Conservation (phyloP, 2,888 invertebrate species). For the Phalangium opilio region DNA sequence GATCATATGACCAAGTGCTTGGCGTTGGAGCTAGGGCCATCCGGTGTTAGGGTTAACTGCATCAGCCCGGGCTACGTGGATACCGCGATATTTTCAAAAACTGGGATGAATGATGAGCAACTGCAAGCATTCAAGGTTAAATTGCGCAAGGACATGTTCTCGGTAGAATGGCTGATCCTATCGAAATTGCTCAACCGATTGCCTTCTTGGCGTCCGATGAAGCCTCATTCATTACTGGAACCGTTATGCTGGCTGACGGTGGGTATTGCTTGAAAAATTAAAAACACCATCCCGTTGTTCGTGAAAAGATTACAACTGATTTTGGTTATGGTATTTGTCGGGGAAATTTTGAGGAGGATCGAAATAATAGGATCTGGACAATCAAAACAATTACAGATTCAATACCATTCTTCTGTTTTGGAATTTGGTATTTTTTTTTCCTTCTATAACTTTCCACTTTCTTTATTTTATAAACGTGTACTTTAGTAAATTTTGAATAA, state of each 20-base stretch:
- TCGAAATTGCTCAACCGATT: neutral
- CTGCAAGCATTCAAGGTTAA: neutral
- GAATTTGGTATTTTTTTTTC: no score
- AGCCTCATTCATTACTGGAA: slow-evolving; percentile 3
- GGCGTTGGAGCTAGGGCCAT: neutral
- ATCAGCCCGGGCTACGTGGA: neutral
- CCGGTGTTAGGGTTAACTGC: neutral
- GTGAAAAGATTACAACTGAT: no score
- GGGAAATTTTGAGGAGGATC: no score
- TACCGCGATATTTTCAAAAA: neutral
- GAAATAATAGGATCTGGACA: no score
- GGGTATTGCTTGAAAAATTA: neutral
- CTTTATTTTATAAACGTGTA: no score
- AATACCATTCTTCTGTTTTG: no score
- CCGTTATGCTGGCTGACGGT: neutral
- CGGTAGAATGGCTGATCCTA: neutral
- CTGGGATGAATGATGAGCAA: neutral
- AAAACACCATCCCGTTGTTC: no score
- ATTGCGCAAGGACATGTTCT: no score
- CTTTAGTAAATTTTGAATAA: no score
- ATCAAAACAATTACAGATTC: no score
- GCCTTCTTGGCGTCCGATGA: neutral
- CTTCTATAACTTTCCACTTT: no score
- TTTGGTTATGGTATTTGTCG: no score
- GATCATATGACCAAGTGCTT: neutral